Conservation (phyloP, 1,140 invertebrate genomes). For the Cydia splendana region DNA sequence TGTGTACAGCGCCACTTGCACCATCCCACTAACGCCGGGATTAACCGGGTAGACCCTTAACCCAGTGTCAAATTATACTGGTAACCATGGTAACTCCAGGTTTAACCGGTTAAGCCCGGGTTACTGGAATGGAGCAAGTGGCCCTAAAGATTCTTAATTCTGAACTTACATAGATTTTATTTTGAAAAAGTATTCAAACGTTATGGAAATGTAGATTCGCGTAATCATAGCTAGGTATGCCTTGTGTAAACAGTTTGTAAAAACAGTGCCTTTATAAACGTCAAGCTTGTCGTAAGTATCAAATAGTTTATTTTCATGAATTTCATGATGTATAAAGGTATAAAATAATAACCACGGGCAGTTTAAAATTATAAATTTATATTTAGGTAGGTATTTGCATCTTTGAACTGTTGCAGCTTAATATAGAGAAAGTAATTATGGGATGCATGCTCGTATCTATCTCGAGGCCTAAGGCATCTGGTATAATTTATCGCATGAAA, state of each 20-base stretch:
- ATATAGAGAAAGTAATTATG: slow-evolving; percentile 30
- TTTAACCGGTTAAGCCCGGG: too few species aligned
- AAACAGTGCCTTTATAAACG: not conserved
- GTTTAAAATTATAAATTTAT: slow-evolving; percentile 1
- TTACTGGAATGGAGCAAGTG: too few species aligned
- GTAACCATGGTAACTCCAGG: too few species aligned
- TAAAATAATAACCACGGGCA: not conserved
- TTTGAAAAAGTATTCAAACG: too few species aligned
- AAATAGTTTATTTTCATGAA: not conserved
- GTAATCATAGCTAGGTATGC: too few species aligned
- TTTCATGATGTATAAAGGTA: not conserved
- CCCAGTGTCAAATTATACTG: too few species aligned
- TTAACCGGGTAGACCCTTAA: too few species aligned
- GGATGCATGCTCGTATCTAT: slow-evolving; percentile 25
- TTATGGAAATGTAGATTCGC: too few species aligned
- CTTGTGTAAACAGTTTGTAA: not conserved
- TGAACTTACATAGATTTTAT: too few species aligned
- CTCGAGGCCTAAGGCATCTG: slow-evolving; percentile 19
- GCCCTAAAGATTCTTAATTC: too few species aligned
- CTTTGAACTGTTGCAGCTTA: slow-evolving; percentile 15
- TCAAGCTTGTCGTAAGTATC: not conserved
- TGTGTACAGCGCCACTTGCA: too few species aligned
- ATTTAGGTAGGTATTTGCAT: not conserved
- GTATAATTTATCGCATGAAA: slow-evolving; percentile 27
- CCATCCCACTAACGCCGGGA: too few species aligned